Base-by-base conservation (phyloP, 2,888 invertebrate genomes). In the Oligia fasciuncula region DNA sequence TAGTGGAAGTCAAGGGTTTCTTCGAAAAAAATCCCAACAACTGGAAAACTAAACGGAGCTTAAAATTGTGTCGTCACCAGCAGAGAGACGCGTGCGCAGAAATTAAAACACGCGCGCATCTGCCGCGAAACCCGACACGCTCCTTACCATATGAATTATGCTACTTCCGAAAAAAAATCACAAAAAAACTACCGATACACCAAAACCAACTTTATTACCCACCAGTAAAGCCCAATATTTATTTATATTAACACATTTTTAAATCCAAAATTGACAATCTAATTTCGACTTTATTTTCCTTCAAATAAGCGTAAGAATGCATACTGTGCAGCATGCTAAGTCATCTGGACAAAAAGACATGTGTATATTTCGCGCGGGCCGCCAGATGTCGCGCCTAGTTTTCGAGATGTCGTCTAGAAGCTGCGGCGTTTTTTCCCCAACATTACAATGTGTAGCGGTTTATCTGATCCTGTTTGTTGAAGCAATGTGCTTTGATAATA, bases 91-190 rank as follows among this genome's bases (percentile, higher is more conserved):
- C 96, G 96, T 95, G 96, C 96, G 94, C 94, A 88, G 92, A 90
- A 89, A 91, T 91, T 91, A 85, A 89, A 89, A 86, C 89, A 83
- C 73, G 67, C 87, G 84, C 91, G 92, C 96, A 96, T 96, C 96
- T 96, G 96, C 94, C 91, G 91, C 92, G 96, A 94, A 95, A 96
- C 96, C 94, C 95, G 96, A 96, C 94, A 94, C 95, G 93, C 94
- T 94, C 93, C 95, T 95, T 94, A 92, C 93, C 94, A 93, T 95
- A 95, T 95, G 95, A 96, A 94, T 94, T 94, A 95, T 93, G 90
- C 92, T 92, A 94, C 93, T 95, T 95, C 94, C 94, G 92, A 94
- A 96, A 96, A 95, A 95, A 94, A 93, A 1, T 79, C 70, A 76
- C 67, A 81, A 86, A 79, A 85, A 86, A 87, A 72, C 46, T 14